Evolutionary conservation across 2,797 vertebrate genomes (phyloP).

Genomic region (Emydoidea blandingii): DNA sequence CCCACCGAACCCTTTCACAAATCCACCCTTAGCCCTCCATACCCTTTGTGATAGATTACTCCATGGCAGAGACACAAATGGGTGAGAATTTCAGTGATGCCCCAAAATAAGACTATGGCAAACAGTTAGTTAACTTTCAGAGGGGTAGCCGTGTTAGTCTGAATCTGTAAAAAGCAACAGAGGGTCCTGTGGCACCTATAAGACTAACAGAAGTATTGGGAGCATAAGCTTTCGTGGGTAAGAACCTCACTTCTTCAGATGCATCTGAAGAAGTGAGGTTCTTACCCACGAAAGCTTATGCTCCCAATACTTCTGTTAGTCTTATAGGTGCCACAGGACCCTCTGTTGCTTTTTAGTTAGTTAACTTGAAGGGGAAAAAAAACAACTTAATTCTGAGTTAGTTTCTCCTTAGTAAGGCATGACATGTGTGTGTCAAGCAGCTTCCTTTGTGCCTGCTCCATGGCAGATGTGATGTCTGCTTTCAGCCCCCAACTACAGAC

Average conservation of each 20-base stretch:
- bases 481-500: background rate
- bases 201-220: too few species aligned
- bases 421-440: background rate
- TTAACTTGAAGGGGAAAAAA: background rate
- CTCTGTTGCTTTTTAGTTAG: too few species aligned
- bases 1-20: background rate
- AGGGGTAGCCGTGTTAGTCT: too few species aligned
- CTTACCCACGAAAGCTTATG: too few species aligned
- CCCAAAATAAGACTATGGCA: background rate
- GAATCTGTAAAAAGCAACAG: too few species aligned
- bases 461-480: background rate
- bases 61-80: background rate
- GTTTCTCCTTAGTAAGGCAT: background rate
- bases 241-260: too few species aligned
- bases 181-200: too few species aligned
- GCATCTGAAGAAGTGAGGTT: too few species aligned
- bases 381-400: background rate
- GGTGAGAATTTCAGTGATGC: background rate
- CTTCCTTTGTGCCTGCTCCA: background rate
- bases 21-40: background rate
- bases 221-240: too few species aligned
- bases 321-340: too few species aligned
- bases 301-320: too few species aligned
- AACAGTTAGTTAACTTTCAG: background rate
- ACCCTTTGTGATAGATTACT: background rate